These are phyloP conservation scores for Aricia artaxerxes DNA, from an alignment of 2,888 invertebrate species.

Conservation along the genomic window DNA sequence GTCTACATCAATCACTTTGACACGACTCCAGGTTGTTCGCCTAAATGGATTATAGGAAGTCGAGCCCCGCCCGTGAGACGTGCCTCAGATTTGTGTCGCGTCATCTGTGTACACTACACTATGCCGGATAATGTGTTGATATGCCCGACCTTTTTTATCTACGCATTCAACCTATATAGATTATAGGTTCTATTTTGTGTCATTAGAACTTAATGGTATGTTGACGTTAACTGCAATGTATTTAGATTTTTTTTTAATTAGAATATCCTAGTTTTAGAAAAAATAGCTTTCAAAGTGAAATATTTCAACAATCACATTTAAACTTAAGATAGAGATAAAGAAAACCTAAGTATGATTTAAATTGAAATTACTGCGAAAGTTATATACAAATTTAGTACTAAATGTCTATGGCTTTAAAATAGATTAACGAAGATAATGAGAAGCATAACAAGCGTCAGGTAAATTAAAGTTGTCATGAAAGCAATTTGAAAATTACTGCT, in stretches of 20 bases:
- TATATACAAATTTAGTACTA: no score
- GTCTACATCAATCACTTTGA: slow-evolving; percentile 74
- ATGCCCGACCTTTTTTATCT: slow-evolving; percentile 35
- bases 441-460: background rate
- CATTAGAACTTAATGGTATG: background rate
- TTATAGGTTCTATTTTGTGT: background rate
- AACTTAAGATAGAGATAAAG: background rate
- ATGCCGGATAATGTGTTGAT: slow-evolving; percentile 69
- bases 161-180: background rate
- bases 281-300: no score
- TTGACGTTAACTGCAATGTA: background rate
- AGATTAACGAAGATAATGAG: slow-evolving; percentile 1
- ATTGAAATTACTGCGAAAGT: background rate
- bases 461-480: slow-evolving; percentile 12
- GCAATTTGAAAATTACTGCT: background rate
- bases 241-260: background rate
- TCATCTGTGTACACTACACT: slow-evolving; percentile 66
- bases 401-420: background rate
- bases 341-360: background rate
- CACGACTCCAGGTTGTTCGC: slow-evolving; percentile 76
- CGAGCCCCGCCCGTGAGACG: slow-evolving; percentile 59
- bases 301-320: no score
- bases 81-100: slow-evolving; percentile 69
- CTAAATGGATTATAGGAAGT: slow-evolving; percentile 79
- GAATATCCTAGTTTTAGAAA: background rate